phyloP scores from a whole-genome alignment of 2,113 vertebrate genomes.

The Lampris incognitus region DNA sequence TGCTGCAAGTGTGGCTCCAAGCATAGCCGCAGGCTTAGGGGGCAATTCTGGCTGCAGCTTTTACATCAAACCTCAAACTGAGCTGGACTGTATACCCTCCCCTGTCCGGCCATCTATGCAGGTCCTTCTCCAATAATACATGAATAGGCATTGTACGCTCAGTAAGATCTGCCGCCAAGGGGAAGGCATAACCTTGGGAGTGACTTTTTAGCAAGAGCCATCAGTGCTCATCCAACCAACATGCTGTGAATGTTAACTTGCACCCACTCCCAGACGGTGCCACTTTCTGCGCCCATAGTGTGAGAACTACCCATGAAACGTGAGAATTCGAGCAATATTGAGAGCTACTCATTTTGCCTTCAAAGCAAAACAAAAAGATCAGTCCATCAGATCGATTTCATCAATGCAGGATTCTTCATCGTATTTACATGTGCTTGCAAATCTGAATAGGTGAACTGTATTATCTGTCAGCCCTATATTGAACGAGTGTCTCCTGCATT shows the following conservation, averaged over 20 bases:
- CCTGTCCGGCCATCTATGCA: no score
- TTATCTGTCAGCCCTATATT: slow-evolving; percentile 12
- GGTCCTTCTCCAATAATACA: slow-evolving; percentile 61
- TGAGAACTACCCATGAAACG: slow-evolving; percentile 3
- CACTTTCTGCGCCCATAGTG: slow-evolving; percentile 27
- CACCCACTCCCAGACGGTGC: slow-evolving; percentile 20
- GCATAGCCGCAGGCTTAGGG: slow-evolving; percentile 67
- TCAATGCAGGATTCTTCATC: slow-evolving; percentile 7
- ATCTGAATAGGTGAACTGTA: slow-evolving; percentile 3
- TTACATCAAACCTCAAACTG: slow-evolving; percentile 44
- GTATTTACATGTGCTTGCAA: background rate
- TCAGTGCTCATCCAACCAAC: slow-evolving; percentile 52
- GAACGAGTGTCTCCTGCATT: slow-evolving; percentile 1
- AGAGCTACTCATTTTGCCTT: background rate
- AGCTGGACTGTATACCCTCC: slow-evolving; percentile 18
- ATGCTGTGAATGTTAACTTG: slow-evolving; percentile 69
- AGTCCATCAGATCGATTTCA: background rate
- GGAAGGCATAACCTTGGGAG: slow-evolving; percentile 75
- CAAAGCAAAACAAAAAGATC: background rate
- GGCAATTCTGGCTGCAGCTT: slow-evolving; percentile 57
- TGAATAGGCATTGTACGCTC: slow-evolving; percentile 71
- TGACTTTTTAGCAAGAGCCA: slow-evolving; percentile 72
- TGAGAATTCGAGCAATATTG: background rate
- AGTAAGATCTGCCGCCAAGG: slow-evolving; percentile 63
- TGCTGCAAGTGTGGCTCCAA: slow-evolving; percentile 61